These are phyloP conservation scores for Pedetes capensis DNA, from an alignment of 2,113 vertebrate species.

Conservation along the genomic window DNA sequence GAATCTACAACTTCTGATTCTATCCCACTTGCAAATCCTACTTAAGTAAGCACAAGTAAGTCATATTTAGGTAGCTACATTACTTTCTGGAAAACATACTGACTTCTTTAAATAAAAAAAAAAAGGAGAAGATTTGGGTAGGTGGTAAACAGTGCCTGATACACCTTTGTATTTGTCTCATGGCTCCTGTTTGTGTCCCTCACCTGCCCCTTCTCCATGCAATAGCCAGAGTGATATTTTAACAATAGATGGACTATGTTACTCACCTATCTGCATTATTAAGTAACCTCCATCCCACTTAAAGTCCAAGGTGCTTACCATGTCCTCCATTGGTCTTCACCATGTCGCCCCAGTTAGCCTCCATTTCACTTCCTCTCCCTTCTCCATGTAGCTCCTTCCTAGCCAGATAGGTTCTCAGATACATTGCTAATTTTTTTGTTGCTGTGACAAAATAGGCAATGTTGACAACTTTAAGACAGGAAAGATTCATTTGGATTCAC, in stretches of 20 bases:
- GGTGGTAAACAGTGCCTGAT: rapidly evolving
- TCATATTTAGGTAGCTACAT: rapidly evolving
- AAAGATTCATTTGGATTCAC: too few species aligned
- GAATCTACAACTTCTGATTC: background rate
- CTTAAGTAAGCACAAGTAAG: too few species aligned
- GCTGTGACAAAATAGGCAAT: too few species aligned
- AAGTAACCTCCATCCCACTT: background rate
- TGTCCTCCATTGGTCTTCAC: rapidly evolving
- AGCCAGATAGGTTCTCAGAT: rapidly evolving
- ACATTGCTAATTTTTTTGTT: too few species aligned
- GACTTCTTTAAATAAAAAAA: too few species aligned
- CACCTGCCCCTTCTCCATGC: too few species aligned
- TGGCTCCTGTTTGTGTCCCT: rapidly evolving
- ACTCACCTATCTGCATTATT: too few species aligned
- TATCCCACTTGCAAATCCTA: too few species aligned
- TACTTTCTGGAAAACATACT: background rate
- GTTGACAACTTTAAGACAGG: too few species aligned
- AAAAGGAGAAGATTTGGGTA: background rate
- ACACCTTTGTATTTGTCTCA: rapidly evolving
- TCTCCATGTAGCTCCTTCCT: rapidly evolving
- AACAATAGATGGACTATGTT: rapidly evolving
- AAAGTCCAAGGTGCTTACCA: background rate
- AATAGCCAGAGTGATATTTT: rapidly evolving
- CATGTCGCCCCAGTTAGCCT: too few species aligned
- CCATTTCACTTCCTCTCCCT: rapidly evolving